Evolutionary conservation across 2,113 vertebrate genomes (phyloP).

Genomic region (Taxidea taxus): DNA sequence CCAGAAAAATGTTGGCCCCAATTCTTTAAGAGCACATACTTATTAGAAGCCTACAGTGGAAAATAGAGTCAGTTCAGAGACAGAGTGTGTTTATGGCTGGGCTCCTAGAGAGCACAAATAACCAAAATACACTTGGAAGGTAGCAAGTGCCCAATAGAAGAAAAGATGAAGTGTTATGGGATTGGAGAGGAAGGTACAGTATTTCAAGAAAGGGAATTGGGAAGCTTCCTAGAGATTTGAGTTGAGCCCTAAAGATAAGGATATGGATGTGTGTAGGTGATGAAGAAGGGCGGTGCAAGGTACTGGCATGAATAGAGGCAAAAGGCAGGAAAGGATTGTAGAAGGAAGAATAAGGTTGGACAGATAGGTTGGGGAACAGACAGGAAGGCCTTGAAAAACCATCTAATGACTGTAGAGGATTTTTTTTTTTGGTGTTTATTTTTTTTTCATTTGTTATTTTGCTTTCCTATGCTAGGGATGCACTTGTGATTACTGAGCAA

Average conservation of each 20-base stretch:
- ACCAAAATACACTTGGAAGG: background rate
- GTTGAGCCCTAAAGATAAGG: background rate
- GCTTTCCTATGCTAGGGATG: background rate
- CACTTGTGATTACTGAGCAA: background rate
- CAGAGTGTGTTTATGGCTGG: background rate
- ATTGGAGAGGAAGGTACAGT: background rate
- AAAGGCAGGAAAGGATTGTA: background rate
- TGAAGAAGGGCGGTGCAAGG: background rate
- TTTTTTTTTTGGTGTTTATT: background rate
- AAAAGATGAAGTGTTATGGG: background rate
- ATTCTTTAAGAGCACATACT: conserved; percentile 46
- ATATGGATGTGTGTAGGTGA: too few relatives aligned
- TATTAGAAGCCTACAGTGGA: conserved; percentile 35
- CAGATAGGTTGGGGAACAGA: background rate
- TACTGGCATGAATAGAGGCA: background rate
- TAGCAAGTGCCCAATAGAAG: background rate
- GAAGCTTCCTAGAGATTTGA: background rate
- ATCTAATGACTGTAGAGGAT: background rate
- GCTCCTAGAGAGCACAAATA: background rate
- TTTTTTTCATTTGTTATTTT: background rate
- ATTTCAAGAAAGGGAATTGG: background rate
- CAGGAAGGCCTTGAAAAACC: background rate
- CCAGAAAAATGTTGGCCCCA: conserved; percentile 45
- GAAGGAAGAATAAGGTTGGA: background rate
- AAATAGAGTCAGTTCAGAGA: conserved; percentile 6